phyloP scores from a whole-genome alignment of 64 coral and sea anemone genomes.

The Pachyseris speciosa region DNA sequence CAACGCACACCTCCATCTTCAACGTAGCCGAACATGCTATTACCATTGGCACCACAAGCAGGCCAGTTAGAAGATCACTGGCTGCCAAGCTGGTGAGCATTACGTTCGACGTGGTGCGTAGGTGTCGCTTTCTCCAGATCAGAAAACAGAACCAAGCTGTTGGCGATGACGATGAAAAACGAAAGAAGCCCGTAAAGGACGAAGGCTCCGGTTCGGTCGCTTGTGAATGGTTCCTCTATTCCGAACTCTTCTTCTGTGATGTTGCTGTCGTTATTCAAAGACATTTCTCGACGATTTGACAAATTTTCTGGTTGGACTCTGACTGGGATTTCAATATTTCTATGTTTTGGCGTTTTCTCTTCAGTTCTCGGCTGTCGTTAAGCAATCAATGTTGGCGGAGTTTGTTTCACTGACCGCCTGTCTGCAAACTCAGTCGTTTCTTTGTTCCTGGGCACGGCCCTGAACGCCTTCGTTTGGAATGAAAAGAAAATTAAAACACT shows the following conservation, averaged over 20 bases:
- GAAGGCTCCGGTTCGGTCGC: neutral
- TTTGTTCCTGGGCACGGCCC: neutral
- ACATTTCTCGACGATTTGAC: too few species aligned
- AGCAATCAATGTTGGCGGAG: neutral
- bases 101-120: slow-evolving; percentile 48
- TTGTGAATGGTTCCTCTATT: neutral
- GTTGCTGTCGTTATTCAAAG: neutral
- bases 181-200: slow-evolving; percentile 32
- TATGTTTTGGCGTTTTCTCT: neutral
- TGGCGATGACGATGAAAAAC: slow-evolving; percentile 27
- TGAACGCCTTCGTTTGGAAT: neutral
- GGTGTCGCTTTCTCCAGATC: slow-evolving; percentile 9
- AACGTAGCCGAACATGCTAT: slow-evolving; percentile 30
- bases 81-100: slow-evolving; percentile 51
- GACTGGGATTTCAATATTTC: too few species aligned
- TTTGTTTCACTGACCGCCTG: neutral
- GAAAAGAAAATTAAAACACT: neutral
- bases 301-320: too few species aligned
- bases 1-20: neutral
- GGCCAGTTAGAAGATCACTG: slow-evolving; percentile 60
- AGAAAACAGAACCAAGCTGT: slow-evolving; percentile 20
- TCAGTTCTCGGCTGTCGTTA: too few species aligned
- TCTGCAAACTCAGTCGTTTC: neutral
- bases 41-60: slow-evolving; percentile 34
- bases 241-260: neutral